A percentile compares a stretch with the other conserved stretches of the same genome.
phyloP scores from a whole-genome alignment of 2,797 vertebrate species.

The Glossophaga mutica region DNA sequence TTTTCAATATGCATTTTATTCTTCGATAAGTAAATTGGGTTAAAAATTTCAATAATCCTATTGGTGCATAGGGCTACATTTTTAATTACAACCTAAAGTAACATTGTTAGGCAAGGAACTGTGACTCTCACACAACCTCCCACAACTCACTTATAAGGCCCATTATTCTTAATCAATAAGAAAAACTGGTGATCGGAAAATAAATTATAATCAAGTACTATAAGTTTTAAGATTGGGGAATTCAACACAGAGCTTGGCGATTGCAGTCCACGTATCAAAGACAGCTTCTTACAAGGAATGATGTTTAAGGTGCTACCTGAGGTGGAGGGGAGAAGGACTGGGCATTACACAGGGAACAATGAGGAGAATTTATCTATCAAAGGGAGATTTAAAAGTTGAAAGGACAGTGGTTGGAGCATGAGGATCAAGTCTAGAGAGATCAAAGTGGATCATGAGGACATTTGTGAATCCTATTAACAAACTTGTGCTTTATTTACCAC shows the following conservation, averaged over 20 bases:
- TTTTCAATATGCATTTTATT: not conserved
- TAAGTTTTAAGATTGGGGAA: not conserved
- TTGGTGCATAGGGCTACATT: not conserved
- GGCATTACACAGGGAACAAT: not conserved
- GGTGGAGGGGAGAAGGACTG: no score
- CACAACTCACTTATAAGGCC: not conserved
- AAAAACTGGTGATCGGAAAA: not conserved
- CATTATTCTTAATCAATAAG: not conserved
- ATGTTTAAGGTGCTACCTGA: not conserved
- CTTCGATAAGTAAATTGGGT: not conserved
- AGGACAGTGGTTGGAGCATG: not conserved
- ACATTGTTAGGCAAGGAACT: not conserved
- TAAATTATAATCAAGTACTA: not conserved
- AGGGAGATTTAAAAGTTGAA: not conserved
- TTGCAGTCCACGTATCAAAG: not conserved
- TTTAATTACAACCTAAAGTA: not conserved
- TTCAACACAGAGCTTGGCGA: not conserved
- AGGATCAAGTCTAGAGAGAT: not conserved
- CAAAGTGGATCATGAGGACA: not conserved
- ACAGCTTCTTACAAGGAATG: not conserved
- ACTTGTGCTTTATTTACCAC: not conserved
- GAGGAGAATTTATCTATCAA: not conserved
- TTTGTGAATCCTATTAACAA: not conserved
- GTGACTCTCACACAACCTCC: not conserved
- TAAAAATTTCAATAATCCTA: not conserved